Conservation (phyloP, 2,888 invertebrate species). For the Agriopis leucophaearia region DNA sequence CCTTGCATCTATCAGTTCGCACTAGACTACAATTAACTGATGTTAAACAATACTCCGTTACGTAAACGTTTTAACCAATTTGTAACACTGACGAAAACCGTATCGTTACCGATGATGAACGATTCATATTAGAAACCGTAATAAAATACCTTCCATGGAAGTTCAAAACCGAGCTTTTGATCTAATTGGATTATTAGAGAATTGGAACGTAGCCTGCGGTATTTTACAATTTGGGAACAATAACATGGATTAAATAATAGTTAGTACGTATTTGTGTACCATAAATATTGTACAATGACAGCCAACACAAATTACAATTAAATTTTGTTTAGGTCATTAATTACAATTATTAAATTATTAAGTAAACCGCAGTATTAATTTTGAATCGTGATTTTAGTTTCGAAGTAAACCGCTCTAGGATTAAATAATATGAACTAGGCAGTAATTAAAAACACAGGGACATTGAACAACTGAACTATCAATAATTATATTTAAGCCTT, state of each 20-base stretch:
- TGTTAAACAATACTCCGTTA: conserved; percentile 12
- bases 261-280: conserved; percentile 14
- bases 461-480: background rate
- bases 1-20: conserved; percentile 3
- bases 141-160: conserved; percentile 39
- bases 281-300: conserved; percentile 40
- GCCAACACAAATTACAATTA: conserved; percentile 42
- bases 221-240: conserved; percentile 42
- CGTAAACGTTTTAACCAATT: conserved; percentile 25
- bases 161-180: conserved; percentile 42
- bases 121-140: conserved; percentile 36
- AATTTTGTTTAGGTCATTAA: conserved; percentile 23
- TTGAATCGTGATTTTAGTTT: conserved; percentile 12
- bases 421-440: conserved; percentile 1
- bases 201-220: conserved; percentile 41
- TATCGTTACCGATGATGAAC: conserved; percentile 42
- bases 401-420: background rate
- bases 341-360: conserved; percentile 26
- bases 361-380: conserved; percentile 8
- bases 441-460: background rate
- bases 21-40: conserved; percentile 6
- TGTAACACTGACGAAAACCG: conserved; percentile 39
- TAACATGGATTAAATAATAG: conserved; percentile 10
- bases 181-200: conserved; percentile 29
- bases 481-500: background rate